phyloP scores from a whole-genome alignment of 2,113 vertebrate species.

The Halcyon malimbica region DNA sequence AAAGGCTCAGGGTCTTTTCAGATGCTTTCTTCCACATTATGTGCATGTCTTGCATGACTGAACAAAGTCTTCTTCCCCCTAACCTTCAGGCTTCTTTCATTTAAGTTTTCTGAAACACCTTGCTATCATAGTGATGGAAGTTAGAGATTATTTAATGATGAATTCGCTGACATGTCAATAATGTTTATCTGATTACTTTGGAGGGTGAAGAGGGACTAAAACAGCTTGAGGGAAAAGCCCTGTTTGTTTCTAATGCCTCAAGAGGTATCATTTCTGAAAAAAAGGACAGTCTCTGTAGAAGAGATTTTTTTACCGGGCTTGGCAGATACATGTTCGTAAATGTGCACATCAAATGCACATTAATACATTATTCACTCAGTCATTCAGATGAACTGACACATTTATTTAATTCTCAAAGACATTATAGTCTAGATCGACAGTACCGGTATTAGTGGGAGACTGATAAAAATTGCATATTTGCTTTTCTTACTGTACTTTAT shows the following conservation, averaged over 20 bases:
- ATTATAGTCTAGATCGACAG: not conserved
- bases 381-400: slow-evolving; percentile 46
- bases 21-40: slow-evolving; percentile 34
- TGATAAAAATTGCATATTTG: slow-evolving; percentile 42
- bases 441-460: slow-evolving; percentile 21
- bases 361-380: slow-evolving; percentile 70
- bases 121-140: slow-evolving; percentile 32
- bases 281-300: not conserved
- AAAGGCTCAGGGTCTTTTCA: not conserved
- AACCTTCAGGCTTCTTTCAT: slow-evolving; percentile 20
- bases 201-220: slow-evolving; percentile 5
- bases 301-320: slow-evolving; percentile 29
- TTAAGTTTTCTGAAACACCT: slow-evolving; percentile 23
- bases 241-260: slow-evolving; percentile 50
- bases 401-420: slow-evolving; percentile 62
- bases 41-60: not conserved
- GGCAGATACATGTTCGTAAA: slow-evolving; percentile 39
- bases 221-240: slow-evolving; percentile 28
- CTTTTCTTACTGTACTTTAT: slow-evolving; percentile 34
- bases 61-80: slow-evolving; percentile 39
- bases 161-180: slow-evolving; percentile 49
- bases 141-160: slow-evolving; percentile 55
- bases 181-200: slow-evolving; percentile 46
- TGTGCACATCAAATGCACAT: slow-evolving; percentile 54
- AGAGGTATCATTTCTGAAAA: slow-evolving; percentile 33